These are phyloP conservation scores for Drepana arcuata DNA, from an alignment of 1,140 invertebrate species.

Conservation along the genomic window DNA sequence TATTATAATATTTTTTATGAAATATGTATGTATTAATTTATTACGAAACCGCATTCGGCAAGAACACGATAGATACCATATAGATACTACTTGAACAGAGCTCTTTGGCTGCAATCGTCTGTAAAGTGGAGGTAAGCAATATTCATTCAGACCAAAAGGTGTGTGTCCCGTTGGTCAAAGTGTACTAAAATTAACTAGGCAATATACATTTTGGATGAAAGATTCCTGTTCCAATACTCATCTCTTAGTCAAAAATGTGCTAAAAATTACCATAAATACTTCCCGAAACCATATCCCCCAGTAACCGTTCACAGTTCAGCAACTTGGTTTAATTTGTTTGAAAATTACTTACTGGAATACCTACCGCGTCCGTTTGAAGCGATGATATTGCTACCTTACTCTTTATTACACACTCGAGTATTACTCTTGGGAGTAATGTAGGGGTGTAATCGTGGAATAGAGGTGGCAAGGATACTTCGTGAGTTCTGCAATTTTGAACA, in stretches of 20 bases:
- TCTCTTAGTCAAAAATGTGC: conserved; percentile 5
- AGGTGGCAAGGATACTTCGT: neutral
- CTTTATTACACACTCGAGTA: conserved; percentile 15
- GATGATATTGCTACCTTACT: conserved; percentile 11
- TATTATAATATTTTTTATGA: too few relatives aligned
- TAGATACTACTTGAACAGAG: too few relatives aligned
- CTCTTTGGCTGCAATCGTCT: too few relatives aligned
- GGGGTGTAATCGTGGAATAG: conserved; percentile 2
- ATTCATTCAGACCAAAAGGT: too few relatives aligned
- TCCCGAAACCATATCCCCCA: too few relatives aligned
- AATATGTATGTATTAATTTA: too few relatives aligned
- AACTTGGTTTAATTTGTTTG: conserved; percentile 18
- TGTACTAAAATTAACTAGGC: too few relatives aligned
- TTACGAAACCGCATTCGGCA: too few relatives aligned
- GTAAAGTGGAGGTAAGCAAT: too few relatives aligned
- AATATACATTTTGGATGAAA: neutral
- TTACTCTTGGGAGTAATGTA: conserved; percentile 7
- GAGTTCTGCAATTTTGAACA: neutral
- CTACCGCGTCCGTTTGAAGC: neutral
- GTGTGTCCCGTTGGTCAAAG: too few relatives aligned
- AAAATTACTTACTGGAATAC: conserved; percentile 9
- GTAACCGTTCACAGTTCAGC: too few relatives aligned
- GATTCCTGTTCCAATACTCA: neutral
- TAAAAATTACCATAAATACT: conserved; percentile 11
- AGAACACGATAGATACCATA: too few relatives aligned